phyloP scores from a whole-genome alignment of 2,113 vertebrate genomes.

The Ailuropoda melanoleuca region DNA sequence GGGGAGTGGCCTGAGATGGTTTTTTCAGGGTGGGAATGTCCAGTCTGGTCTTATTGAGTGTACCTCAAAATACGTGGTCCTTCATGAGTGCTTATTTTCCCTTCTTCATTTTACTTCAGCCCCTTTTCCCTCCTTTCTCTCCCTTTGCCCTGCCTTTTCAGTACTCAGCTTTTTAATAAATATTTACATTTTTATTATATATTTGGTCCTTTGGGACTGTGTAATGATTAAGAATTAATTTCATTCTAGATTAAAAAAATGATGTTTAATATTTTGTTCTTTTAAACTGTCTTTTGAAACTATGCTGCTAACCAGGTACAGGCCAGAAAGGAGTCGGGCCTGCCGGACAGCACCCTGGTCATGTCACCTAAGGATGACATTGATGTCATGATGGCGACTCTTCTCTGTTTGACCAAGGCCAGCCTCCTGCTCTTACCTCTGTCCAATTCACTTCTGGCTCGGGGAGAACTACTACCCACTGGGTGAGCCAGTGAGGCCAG shows the following conservation, averaged over 20 bases:
- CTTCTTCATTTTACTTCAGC: slow-evolving; percentile 1
- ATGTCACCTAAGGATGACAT: slow-evolving; percentile 11
- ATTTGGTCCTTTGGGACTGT: slow-evolving; percentile 71
- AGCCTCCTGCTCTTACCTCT: slow-evolving; percentile 62
- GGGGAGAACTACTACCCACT: slow-evolving; percentile 12
- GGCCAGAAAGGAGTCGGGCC: slow-evolving; percentile 54
- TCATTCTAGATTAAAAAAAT: slow-evolving; percentile 37
- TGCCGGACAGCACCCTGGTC: slow-evolving; percentile 41
- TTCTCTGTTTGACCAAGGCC: slow-evolving; percentile 67
- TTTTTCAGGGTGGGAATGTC: not conserved
- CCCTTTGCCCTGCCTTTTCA: slow-evolving; percentile 50
- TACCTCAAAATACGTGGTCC: slow-evolving; percentile 48
- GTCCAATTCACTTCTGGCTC: slow-evolving; percentile 52
- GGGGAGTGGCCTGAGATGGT: not conserved
- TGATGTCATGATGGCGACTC: slow-evolving; percentile 35
- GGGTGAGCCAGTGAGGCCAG: slow-evolving; percentile 25
- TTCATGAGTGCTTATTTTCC: slow-evolving; percentile 11
- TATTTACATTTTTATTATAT: slow-evolving; percentile 72
- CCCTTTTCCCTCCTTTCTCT: not conserved
- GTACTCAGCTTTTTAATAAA: slow-evolving; percentile 54
- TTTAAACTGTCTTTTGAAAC: slow-evolving; percentile 70
- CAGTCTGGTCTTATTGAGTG: slow-evolving; percentile 22
- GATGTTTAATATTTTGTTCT: slow-evolving; percentile 63
- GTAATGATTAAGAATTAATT: slow-evolving; percentile 62
- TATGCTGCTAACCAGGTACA: slow-evolving; percentile 71